Evolutionary conservation across 2,888 invertebrate genomes (phyloP), one percentile per base, ranked within the genome.

Genomic region (Esperia sulphurella): DNA sequence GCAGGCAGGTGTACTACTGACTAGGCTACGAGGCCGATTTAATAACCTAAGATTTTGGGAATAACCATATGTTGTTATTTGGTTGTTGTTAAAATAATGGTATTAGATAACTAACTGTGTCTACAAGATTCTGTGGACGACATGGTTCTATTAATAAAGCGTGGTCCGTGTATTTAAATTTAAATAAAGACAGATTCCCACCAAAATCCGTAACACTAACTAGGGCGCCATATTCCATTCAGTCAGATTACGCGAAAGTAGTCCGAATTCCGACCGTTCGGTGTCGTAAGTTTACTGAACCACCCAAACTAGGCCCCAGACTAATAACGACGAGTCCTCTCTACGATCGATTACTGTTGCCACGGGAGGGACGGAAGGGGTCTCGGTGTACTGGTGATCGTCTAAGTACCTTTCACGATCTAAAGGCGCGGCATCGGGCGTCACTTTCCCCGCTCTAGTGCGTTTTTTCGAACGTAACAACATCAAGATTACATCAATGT

Each of bases 391-490:
- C 54, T 71, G 82, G 87, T 75, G 68, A 72, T 74, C 70, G 68
- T 65, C 61, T 75, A 71, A 81, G 84, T 86, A 83, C 88, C 87
- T 87, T 88, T 87, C 87, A 85, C 87, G 86, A 83, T 84, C 79
- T 84, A 75, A 78, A 79, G 74, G 75, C 75, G 71, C 71, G 63
- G n/a, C 35, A n/a, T n/a, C 35, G 21, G 35, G 68, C 79, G 83
- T 87, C 88, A 87, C 88, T 88, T 87, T 88, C 88, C 80, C 87
- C 83, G 83, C 79, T 83, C 77, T 70, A 73, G 75, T 79, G 81
- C 79, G 79, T 85, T 87, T 87, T 87, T 86, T 84, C 78, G 75
- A 82, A 83, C 83, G 85, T 85, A 85, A 87, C 74, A 65, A 63
- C 78, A 68, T 70, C 61, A 70, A 71, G 80, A 81, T 88, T 87